phyloP scores from a whole-genome alignment of 2,797 vertebrate genomes.

The Diplodus sargus region DNA sequence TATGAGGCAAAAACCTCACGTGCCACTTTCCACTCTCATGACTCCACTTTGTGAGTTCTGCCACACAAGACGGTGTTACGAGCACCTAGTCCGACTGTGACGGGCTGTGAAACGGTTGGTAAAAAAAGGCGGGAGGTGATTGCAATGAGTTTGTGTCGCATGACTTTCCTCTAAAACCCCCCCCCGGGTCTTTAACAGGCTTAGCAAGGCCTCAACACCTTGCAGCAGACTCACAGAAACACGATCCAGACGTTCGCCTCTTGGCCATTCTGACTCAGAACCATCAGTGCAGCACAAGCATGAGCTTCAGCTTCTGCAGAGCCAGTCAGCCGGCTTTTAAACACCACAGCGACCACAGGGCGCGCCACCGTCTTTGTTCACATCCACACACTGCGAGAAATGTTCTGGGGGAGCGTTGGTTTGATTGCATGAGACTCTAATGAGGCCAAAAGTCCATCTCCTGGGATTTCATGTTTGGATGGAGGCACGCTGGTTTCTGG shows the following conservation, averaged over 20 bases:
- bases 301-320: slow-evolving; percentile 16
- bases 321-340: slow-evolving; percentile 21
- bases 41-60: slow-evolving; percentile 28
- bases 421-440: slow-evolving; percentile 37
- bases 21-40: slow-evolving; percentile 11
- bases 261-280: slow-evolving; percentile 25
- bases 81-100: slow-evolving; percentile 17
- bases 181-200: background rate
- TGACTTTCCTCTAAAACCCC: slow-evolving; percentile 29
- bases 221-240: slow-evolving; percentile 29
- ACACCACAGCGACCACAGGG: slow-evolving; percentile 16
- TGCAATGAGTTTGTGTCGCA: slow-evolving; percentile 14
- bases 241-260: slow-evolving; percentile 26
- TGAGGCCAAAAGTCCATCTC: slow-evolving; percentile 59
- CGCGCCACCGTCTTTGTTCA: slow-evolving; percentile 9
- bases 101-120: slow-evolving; percentile 10
- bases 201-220: slow-evolving; percentile 16
- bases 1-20: background rate
- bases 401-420: slow-evolving; percentile 16
- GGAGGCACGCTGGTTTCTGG: slow-evolving; percentile 49
- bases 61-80: slow-evolving; percentile 5
- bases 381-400: slow-evolving; percentile 22
- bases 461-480: slow-evolving; percentile 56
- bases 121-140: slow-evolving; percentile 5
- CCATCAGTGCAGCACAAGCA: slow-evolving; percentile 24